Evolutionary conservation across 1,140 invertebrate species (phyloP).

Genomic region (Ruditapes philippinarum): DNA sequence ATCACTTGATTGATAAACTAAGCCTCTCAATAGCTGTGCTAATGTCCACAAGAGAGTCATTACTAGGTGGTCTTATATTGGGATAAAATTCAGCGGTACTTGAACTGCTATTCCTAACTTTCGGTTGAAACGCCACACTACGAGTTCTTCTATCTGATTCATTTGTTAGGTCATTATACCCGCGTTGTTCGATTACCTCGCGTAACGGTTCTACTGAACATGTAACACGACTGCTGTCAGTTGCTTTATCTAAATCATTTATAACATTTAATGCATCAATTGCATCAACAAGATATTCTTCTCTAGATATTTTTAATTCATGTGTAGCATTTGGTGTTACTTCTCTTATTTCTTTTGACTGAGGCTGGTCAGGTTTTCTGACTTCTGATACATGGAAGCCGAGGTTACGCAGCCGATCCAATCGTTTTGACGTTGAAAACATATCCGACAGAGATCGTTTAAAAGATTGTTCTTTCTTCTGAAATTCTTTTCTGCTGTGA

Average conservation of each 20-base stretch:
- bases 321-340: neutral
- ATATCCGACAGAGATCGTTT: neutral
- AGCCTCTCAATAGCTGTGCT: neutral
- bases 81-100: neutral
- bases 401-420: neutral
- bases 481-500: neutral
- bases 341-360: too few species aligned
- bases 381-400: neutral
- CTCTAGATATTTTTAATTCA: neutral
- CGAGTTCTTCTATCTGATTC: too few species aligned
- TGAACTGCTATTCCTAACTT: too few species aligned
- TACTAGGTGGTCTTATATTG: neutral
- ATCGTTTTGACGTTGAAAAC: neutral
- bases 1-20: neutral
- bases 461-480: neutral
- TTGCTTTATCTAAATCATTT: neutral
- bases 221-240: neutral
- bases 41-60: neutral
- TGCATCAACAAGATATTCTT: neutral
- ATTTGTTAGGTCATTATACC: too few species aligned
- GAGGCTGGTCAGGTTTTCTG: neutral
- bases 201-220: neutral
- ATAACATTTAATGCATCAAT: neutral
- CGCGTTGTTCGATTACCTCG: too few species aligned
- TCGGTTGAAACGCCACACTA: too few species aligned